Percentiles rank a stretch among this genome's conserved stretches.
phyloP scores from a whole-genome alignment of 2,113 vertebrate species.

The Mirza zaza region DNA sequence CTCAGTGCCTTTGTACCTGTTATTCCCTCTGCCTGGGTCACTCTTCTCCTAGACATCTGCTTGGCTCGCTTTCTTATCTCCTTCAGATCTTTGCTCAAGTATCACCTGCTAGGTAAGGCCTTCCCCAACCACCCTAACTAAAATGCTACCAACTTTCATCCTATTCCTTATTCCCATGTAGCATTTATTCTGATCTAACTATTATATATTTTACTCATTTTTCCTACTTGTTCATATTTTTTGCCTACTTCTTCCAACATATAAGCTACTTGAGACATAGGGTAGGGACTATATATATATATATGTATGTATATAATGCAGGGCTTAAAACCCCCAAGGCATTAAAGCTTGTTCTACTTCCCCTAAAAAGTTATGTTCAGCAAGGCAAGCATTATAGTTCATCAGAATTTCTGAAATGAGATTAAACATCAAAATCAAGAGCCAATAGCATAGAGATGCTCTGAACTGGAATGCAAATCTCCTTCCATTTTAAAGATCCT shows the following conservation, averaged over 20 bases:
- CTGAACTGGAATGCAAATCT: not conserved
- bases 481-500: not conserved
- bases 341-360: not conserved
- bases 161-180: not conserved
- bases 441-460: not conserved
- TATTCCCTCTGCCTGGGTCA: not conserved
- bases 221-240: not conserved
- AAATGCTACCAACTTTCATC: not conserved
- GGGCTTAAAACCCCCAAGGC: constrained; percentile 15
- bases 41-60: not conserved
- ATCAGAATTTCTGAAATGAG: not conserved
- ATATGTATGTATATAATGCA: not conserved
- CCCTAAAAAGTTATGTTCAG: not conserved
- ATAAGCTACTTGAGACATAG: not conserved
- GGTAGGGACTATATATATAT: not conserved
- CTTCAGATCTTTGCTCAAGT: not conserved
- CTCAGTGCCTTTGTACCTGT: not conserved
- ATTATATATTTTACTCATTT: not conserved
- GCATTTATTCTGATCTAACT: not conserved
- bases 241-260: not conserved
- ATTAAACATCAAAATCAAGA: constrained; percentile 23
- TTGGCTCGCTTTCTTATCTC: not conserved
- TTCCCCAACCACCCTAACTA: not conserved
- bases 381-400: not conserved
- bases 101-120: not conserved